A percentile compares a stretch with the other conserved stretches of the same genome.
Conservation (phyloP, 1,140 invertebrate genomes). For the Acromyrmex heyeri region DNA sequence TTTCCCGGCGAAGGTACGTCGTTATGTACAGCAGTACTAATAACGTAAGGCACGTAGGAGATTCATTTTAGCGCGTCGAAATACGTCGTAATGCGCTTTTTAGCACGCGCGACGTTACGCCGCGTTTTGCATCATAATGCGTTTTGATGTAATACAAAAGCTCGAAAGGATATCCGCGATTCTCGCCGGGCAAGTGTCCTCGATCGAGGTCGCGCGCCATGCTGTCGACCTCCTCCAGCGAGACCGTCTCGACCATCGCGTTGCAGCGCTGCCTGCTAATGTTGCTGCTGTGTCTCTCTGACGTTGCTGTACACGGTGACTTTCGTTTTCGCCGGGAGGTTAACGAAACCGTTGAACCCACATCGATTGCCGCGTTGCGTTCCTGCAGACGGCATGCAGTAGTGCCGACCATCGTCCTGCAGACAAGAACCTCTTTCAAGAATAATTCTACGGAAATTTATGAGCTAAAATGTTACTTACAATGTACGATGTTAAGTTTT, state of each 20-base stretch:
- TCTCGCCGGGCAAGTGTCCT: constrained; percentile 47
- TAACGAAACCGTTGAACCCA: constrained; percentile 71
- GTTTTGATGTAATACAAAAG: constrained; percentile 47
- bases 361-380: constrained; percentile 54
- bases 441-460: constrained; percentile 5
- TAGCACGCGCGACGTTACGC: constrained; percentile 30
- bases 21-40: neutral
- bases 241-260: constrained; percentile 35
- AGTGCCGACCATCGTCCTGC: neutral
- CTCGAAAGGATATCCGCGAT: constrained; percentile 53
- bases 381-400: constrained; percentile 25
- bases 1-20: neutral
- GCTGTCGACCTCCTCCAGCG: constrained; percentile 36
- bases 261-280: constrained; percentile 33
- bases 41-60: neutral
- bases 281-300: constrained; percentile 49
- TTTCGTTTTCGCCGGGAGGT: constrained; percentile 76
- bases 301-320: constrained; percentile 63
- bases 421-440: constrained; percentile 23
- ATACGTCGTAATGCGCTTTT: neutral
- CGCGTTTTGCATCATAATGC: constrained; percentile 53
- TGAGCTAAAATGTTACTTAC: neutral
- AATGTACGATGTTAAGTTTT: neutral
- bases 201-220: constrained; percentile 68
- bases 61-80: neutral